phyloP scores from a whole-genome alignment of 2,113 vertebrate species.

The Eira barbara region DNA sequence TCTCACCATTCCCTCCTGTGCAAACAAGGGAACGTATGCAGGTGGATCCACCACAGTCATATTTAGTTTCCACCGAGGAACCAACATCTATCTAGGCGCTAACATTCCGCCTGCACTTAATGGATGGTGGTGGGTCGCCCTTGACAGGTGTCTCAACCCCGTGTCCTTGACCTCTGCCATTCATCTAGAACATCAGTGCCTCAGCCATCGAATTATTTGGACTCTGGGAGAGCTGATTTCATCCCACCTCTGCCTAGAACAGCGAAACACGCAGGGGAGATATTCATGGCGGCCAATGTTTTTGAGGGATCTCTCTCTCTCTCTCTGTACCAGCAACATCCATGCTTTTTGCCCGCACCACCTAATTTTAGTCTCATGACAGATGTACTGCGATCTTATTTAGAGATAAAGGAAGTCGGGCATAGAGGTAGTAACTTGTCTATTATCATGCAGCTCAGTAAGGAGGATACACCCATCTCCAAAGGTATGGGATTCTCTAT shows the following conservation, averaged over 20 bases:
- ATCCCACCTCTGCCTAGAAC: rapidly evolving
- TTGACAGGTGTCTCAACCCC: background rate
- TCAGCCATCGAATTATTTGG: background rate
- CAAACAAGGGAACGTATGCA: background rate
- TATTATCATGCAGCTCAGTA: no score
- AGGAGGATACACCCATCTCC: background rate
- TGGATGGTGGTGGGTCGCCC: background rate
- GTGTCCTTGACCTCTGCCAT: rapidly evolving
- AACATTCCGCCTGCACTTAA: background rate
- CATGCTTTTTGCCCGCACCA: rapidly evolving
- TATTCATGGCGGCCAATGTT: rapidly evolving
- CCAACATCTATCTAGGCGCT: background rate
- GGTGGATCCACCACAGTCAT: background rate
- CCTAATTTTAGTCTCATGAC: rapidly evolving
- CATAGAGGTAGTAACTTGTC: background rate
- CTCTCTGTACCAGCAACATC: rapidly evolving
- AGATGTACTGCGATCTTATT: rapidly evolving
- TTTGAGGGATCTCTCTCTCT: background rate
- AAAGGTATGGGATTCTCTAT: background rate
- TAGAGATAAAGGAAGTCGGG: background rate
- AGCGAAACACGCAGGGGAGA: rapidly evolving
- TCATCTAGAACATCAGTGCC: no score
- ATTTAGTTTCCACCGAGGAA: no score
- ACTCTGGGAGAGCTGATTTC: background rate
- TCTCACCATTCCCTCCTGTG: background rate